Percentiles rank a stretch among this genome's conserved stretches.
Evolutionary conservation across 2,797 vertebrate genomes (phyloP).

Genomic region (Australoheros facetus): DNA sequence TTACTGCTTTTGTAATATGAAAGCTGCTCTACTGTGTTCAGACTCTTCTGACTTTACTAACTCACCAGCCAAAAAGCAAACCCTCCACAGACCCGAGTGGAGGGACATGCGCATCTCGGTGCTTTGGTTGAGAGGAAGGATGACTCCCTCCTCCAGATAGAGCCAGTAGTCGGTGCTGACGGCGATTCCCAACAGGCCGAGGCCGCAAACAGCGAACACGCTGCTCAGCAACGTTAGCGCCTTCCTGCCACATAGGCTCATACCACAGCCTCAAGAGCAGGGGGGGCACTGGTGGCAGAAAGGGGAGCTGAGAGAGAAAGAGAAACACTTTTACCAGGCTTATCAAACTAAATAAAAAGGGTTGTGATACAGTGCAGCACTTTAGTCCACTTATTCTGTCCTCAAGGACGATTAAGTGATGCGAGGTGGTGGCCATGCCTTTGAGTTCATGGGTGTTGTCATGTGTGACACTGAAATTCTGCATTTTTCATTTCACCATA

Average conservation of each 20-base stretch:
- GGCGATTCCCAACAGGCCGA: constrained; percentile 93
- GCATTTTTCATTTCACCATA: neutral
- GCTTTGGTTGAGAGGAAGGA: constrained; percentile 93
- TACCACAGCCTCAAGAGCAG: constrained; percentile 81
- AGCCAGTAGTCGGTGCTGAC: constrained; percentile 99
- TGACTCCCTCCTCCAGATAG: constrained; percentile 93
- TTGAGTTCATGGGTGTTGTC: neutral
- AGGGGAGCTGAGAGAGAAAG: constrained; percentile 49
- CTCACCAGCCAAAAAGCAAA: constrained; percentile 93
- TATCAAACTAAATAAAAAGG: no score
- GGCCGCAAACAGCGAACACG: constrained; percentile 90
- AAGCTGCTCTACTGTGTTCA: neutral
- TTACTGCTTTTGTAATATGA: neutral
- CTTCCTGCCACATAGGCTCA: constrained; percentile 93
- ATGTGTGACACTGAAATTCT: neutral
- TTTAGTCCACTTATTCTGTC: no score
- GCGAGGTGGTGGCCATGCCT: neutral
- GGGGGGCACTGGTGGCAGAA: constrained; percentile 62
- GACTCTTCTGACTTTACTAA: constrained; percentile 3
- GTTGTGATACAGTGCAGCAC: no score
- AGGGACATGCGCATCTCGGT: constrained; percentile 90
- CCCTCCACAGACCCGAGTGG: constrained; percentile 95
- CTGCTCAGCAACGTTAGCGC: constrained; percentile 95
- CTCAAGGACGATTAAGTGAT: no score
- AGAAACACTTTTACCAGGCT: neutral